phyloP scores from a whole-genome alignment of 2,797 vertebrate genomes.

The Numenius phaeopus region DNA sequence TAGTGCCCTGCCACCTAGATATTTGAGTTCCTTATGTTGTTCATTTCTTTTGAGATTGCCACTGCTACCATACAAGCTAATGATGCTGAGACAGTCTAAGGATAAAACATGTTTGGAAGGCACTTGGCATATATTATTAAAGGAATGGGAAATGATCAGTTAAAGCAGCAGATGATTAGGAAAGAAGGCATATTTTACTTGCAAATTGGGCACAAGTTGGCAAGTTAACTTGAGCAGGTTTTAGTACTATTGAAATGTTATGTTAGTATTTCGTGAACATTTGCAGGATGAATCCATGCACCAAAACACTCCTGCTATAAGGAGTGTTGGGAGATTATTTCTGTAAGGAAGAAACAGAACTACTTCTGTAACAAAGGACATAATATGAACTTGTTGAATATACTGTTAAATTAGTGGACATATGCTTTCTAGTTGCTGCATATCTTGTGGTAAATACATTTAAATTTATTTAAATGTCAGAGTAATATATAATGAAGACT shows the following conservation, averaged over 20 bases:
- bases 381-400: background rate
- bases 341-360: background rate
- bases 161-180: constrained; percentile 73
- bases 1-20: background rate
- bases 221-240: constrained; percentile 72
- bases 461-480: constrained; percentile 2
- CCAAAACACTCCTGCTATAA: constrained; percentile 56
- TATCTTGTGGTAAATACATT: constrained; percentile 42
- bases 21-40: background rate
- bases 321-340: constrained; percentile 12
- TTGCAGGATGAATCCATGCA: constrained; percentile 31
- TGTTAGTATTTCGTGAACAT: constrained; percentile 52
- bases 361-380: background rate
- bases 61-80: constrained; percentile 52
- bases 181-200: constrained; percentile 76
- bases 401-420: constrained; percentile 8
- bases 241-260: constrained; percentile 66
- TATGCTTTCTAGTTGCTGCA: constrained; percentile 10
- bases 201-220: constrained; percentile 75
- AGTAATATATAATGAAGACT: background rate
- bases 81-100: constrained; percentile 67
- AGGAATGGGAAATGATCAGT: constrained; percentile 77
- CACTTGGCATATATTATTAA: constrained; percentile 74
- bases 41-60: constrained; percentile 46
- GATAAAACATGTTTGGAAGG: constrained; percentile 66